Conservation (phyloP, 2,888 invertebrate species). For the Eilema griseolum region DNA sequence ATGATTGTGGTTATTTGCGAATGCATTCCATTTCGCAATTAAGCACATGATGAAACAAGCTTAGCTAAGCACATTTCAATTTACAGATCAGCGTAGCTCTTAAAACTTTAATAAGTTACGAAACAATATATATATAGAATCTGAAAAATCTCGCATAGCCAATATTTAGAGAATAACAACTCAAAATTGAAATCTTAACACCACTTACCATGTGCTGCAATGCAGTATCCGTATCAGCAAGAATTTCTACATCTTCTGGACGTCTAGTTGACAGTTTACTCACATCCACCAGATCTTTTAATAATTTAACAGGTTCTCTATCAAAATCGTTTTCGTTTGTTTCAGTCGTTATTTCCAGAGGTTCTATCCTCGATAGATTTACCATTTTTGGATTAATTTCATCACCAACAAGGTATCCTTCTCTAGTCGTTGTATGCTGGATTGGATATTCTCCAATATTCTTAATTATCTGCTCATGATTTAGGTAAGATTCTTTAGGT, state of each 20-base stretch:
- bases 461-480: not conserved
- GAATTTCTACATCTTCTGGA: slow-evolving; percentile 67
- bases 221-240: slow-evolving; percentile 37
- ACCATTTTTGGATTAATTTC: slow-evolving; percentile 9
- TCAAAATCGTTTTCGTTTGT: slow-evolving; percentile 32
- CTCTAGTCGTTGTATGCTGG: slow-evolving; percentile 37
- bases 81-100: no score
- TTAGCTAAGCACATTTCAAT: no score
- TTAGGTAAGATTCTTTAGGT: not conserved
- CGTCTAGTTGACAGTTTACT: slow-evolving; percentile 62
- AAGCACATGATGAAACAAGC: no score
- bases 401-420: slow-evolving; percentile 46
- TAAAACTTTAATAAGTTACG: no score
- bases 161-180: not conserved
- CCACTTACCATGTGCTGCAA: slow-evolving; percentile 52
- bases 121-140: no score
- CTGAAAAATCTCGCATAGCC: not conserved
- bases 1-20: no score
- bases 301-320: slow-evolving; percentile 43
- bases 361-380: slow-evolving; percentile 12
- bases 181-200: not conserved
- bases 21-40: no score
- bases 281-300: slow-evolving; percentile 66
- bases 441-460: not conserved
- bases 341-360: slow-evolving; percentile 31